Conservation (phyloP, 1,140 invertebrate species). For the Mercenaria mercenaria region DNA sequence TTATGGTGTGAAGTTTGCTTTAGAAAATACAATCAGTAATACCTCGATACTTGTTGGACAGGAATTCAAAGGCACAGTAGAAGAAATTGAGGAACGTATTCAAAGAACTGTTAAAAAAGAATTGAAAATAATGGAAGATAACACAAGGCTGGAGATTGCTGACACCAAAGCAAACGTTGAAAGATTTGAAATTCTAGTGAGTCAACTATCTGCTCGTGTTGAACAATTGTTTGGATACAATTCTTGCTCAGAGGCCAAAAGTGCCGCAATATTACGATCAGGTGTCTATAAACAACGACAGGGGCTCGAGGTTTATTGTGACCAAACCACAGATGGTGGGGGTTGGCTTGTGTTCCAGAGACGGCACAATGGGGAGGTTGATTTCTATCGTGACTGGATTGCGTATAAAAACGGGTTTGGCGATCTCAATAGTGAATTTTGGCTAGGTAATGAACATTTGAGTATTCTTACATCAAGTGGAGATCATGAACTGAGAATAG, state of each 20-base stretch:
- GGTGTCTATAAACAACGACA: background rate
- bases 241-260: background rate
- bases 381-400: slow-evolving; percentile 96
- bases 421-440: slow-evolving; percentile 87
- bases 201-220: background rate
- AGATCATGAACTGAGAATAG: slow-evolving; percentile 49
- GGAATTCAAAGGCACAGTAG: background rate
- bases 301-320: slow-evolving; percentile 1
- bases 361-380: slow-evolving; percentile 91
- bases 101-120: background rate
- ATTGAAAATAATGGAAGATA: no score
- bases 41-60: no score
- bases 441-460: slow-evolving; percentile 78
- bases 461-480: slow-evolving; percentile 11
- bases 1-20: background rate
- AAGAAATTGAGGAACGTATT: background rate
- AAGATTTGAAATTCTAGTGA: background rate
- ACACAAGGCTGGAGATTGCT: background rate
- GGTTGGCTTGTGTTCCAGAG: slow-evolving; percentile 88
- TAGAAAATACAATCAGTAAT: background rate
- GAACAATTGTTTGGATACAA: background rate
- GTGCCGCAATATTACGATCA: background rate
- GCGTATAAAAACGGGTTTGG: slow-evolving; percentile 90
- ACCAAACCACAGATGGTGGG: slow-evolving; percentile 34
- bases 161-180: background rate